Evolutionary conservation across 2,888 invertebrate species (phyloP).

Genomic region (Netelia inedita): DNA sequence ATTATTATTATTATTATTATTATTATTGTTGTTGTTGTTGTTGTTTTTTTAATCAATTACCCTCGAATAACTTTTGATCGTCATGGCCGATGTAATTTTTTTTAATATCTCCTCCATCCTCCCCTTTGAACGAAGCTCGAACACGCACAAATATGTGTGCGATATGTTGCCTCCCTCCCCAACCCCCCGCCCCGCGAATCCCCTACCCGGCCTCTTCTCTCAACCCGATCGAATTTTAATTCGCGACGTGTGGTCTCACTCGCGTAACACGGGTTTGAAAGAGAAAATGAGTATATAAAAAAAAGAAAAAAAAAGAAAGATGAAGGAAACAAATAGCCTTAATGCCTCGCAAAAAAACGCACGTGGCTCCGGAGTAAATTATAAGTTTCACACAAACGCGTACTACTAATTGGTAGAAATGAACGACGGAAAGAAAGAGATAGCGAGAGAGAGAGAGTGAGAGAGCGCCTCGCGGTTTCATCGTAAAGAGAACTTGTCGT

Average conservation of each 20-base stretch:
- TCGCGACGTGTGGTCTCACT: constrained; percentile 34
- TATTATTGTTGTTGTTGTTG: constrained; percentile 7
- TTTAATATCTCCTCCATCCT: constrained; percentile 1
- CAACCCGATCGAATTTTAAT: constrained; percentile 8
- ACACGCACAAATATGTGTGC: constrained; percentile 57
- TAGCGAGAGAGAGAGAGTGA: background rate
- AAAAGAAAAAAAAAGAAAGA: constrained; percentile 16
- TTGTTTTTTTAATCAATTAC: constrained; percentile 17
- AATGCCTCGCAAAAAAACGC: constrained; percentile 67
- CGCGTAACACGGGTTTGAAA: constrained; percentile 17
- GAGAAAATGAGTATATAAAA: constrained; percentile 25
- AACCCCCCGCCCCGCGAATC: background rate
- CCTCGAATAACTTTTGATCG: constrained; percentile 16
- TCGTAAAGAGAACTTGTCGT: constrained; percentile 40
- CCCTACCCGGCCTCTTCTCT: background rate
- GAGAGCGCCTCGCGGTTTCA: constrained; percentile 44
- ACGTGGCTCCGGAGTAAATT: constrained; percentile 65
- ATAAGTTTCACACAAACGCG: constrained; percentile 44
- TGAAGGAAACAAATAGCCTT: constrained; percentile 41
- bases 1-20: background rate
- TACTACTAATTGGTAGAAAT: constrained; percentile 21
- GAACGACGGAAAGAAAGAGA: constrained; percentile 2
- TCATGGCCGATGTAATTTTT: constrained; percentile 15
- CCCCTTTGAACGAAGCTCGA: constrained; percentile 44
- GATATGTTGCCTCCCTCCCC: background rate